These are phyloP conservation scores for Sylvicapra grimmia DNA, from an alignment of 2,113 vertebrate genomes.

Conservation along the genomic window DNA sequence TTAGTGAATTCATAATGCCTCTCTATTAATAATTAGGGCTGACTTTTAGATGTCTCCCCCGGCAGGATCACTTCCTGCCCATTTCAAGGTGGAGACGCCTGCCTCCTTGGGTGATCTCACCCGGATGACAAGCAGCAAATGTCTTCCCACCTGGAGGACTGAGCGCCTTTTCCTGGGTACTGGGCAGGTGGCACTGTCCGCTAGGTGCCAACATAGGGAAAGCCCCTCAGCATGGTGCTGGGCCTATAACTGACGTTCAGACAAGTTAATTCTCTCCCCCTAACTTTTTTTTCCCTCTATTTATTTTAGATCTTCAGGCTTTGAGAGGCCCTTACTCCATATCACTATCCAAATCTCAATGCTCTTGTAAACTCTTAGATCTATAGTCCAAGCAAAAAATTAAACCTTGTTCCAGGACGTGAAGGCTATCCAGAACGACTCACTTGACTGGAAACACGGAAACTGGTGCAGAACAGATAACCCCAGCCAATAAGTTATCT, in stretches of 20 bases:
- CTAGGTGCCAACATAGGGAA: accelerated
- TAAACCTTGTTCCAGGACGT: neutral
- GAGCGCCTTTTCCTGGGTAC: accelerated
- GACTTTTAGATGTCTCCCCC: neutral
- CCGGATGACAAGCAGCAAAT: neutral
- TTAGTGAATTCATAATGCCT: neutral
- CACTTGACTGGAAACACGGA: neutral
- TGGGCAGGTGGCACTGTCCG: neutral
- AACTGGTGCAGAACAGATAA: neutral
- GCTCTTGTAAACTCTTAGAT: neutral
- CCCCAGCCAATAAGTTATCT: no score
- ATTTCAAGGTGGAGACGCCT: neutral
- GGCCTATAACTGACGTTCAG: neutral
- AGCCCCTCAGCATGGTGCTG: neutral
- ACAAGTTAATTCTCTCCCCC: neutral
- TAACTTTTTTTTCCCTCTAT: neutral
- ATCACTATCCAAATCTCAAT: neutral
- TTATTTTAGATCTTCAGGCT: constrained; percentile 19
- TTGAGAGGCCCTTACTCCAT: neutral
- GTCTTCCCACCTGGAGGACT: no score
- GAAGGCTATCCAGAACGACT: neutral
- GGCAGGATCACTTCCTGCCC: neutral
- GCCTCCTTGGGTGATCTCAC: neutral
- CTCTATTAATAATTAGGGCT: neutral
- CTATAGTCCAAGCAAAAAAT: neutral